These are phyloP conservation scores for Rhynchophorus ferrugineus DNA, from an alignment of 1,140 invertebrate genomes.

Conservation along the genomic window DNA sequence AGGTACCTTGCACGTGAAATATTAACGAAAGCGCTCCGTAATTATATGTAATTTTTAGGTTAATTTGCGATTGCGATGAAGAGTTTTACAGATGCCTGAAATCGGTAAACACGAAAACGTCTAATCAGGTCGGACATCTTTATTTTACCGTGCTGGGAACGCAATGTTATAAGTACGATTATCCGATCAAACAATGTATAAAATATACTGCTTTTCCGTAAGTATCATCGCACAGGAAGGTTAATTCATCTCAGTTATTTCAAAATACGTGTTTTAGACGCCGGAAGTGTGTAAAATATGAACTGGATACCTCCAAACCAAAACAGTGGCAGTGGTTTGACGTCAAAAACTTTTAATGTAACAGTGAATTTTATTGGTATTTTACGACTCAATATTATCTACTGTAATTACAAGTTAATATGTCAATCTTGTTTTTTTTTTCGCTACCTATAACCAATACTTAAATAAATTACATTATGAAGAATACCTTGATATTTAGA, in stretches of 20 bases:
- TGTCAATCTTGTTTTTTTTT: too few species aligned
- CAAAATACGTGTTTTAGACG: slow-evolving; percentile 17
- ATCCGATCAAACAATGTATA: slow-evolving; percentile 53
- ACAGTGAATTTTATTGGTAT: too few species aligned
- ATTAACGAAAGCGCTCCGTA: background rate
- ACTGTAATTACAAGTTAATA: too few species aligned
- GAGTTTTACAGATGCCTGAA: slow-evolving; percentile 59
- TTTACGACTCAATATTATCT: too few species aligned
- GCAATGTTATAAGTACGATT: slow-evolving; percentile 59
- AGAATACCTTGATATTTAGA: too few species aligned
- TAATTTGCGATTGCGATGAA: slow-evolving; percentile 62
- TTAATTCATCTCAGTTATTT: background rate
- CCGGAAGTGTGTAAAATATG: slow-evolving; percentile 46
- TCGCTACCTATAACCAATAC: too few species aligned
- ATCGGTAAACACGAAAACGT: slow-evolving; percentile 41
- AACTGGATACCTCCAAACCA: slow-evolving; percentile 42
- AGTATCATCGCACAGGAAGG: slow-evolving; percentile 30
- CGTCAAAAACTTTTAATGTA: slow-evolving; percentile 41
- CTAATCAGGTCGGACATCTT: slow-evolving; percentile 51
- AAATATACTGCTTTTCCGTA: slow-evolving; percentile 33
- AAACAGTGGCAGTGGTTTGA: slow-evolving; percentile 54
- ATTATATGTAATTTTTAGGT: slow-evolving; percentile 36
- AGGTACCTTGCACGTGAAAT: slow-evolving; percentile 26
- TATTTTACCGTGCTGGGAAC: slow-evolving; percentile 61
- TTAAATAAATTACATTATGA: too few species aligned